Evolutionary conservation across 2,888 invertebrate genomes (phyloP).

Genomic region (Octonoba sinensis): DNA sequence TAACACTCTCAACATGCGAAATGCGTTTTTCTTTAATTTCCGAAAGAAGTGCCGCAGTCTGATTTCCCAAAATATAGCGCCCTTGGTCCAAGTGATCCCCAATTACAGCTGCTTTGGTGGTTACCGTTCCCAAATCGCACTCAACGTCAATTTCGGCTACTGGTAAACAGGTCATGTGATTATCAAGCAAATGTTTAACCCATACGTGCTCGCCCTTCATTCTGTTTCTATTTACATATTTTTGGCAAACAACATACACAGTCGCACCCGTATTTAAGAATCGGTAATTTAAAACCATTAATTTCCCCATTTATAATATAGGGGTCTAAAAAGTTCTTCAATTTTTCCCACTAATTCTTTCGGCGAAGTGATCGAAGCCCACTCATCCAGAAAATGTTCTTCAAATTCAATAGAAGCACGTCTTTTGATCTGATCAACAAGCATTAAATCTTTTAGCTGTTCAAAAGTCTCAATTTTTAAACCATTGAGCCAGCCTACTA

Average conservation of each 20-base stretch:
- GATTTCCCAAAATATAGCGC: slow-evolving; percentile 22
- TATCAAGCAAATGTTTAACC: slow-evolving; percentile 2
- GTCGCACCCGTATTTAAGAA: slow-evolving; percentile 23
- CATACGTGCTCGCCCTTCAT: slow-evolving; percentile 10
- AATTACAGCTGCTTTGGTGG: slow-evolving; percentile 18
- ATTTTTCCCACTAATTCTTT: slow-evolving; percentile 1
- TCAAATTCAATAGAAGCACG: slow-evolving; percentile 11
- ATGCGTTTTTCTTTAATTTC: background rate
- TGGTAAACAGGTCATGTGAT: slow-evolving; percentile 5
- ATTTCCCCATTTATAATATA: slow-evolving; percentile 19
- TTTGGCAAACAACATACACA: slow-evolving; percentile 12
- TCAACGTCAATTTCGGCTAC: slow-evolving; percentile 19
- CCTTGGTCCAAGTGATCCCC: slow-evolving; percentile 18
- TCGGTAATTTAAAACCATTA: slow-evolving; percentile 21
- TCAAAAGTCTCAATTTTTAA: slow-evolving; percentile 6
- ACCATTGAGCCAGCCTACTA: background rate
- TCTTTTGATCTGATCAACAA: slow-evolving; percentile 7
- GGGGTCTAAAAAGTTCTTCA: slow-evolving; percentile 8
- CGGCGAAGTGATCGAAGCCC: slow-evolving; percentile 2
- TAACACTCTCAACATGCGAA: background rate
- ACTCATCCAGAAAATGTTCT: slow-evolving; percentile 12
- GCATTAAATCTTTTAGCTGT: slow-evolving; percentile 65
- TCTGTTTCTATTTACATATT: background rate
- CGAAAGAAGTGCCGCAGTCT: slow-evolving; percentile 16
- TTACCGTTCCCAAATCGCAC: background rate